Evolutionary conservation across 2,888 invertebrate species (phyloP), one percentile per base, ranked within the genome.

Genomic region (Polylopha cassiicola): DNA sequence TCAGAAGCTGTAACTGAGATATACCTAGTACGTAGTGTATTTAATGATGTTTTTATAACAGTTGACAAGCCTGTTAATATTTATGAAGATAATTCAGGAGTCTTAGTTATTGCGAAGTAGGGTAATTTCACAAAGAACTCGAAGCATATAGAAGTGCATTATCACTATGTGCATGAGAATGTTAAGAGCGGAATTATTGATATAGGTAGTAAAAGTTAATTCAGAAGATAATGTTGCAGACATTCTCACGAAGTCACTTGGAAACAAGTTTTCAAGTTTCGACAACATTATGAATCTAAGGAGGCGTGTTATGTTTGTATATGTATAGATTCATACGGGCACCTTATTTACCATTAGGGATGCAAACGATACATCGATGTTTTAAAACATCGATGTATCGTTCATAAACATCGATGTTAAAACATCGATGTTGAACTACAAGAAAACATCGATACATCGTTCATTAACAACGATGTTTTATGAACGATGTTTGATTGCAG

Each of bases 201-300:
- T 27, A 36, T 44, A 29, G n/a, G n/a, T n/a, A n/a, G 18, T 47
- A 15, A 46, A 47, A 38, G 47, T 55, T 27, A 39, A 51, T 7
- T 48, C 57, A 1, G 43, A 54, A 41, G 27, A 54, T 33, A 59
- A 57, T 45, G 18, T 50, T 29, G 55, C 55, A 18, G 57, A 56
- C 39, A 47, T 52, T 22, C 47, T 57, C 14, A 47, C 44, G 8
- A 47, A 43, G 43, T 1, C 37, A 14, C 39, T 44, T 9, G 39
- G 37, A 9, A 22, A 9, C 2, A 5, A n/a, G n/a, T n/a, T n/a
- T n/a, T n/a, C n/a, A n/a, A n/a, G n/a, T n/a, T n/a, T n/a, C n/a
- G n/a, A n/a, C n/a, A n/a, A n/a, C n/a, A n/a, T n/a, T n/a, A n/a
- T n/a, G n/a, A n/a, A n/a, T n/a, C n/a, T n/a, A n/a, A n/a, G n/a